Conservation (phyloP, 2,888 invertebrate genomes). For the Hyposoter dolosus region DNA sequence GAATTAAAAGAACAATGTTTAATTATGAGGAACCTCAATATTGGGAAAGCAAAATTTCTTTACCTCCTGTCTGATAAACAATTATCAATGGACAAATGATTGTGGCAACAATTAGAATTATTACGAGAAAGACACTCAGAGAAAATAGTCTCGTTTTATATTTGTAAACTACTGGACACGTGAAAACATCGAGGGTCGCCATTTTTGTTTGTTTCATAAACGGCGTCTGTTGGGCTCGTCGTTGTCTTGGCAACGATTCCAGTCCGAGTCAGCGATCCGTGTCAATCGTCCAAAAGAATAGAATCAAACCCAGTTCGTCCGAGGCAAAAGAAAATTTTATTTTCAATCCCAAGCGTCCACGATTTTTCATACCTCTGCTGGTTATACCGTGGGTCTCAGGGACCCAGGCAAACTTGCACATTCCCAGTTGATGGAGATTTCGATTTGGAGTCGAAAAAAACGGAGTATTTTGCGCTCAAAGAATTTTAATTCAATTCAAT, state of each 20-base stretch:
- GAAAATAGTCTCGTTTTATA: conserved; percentile 76
- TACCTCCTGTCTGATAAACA: conserved; percentile 76
- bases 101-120: conserved; percentile 65
- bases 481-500: not conserved
- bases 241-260: conserved; percentile 61
- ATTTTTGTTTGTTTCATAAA: conserved; percentile 64
- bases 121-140: conserved; percentile 72
- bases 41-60: not conserved
- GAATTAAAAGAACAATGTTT: not conserved
- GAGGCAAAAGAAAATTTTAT: not conserved
- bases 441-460: not conserved
- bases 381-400: not conserved
- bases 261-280: conserved; percentile 41
- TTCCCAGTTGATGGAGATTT: not conserved
- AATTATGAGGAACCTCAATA: not conserved
- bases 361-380: not conserved
- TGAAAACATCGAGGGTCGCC: conserved; percentile 77
- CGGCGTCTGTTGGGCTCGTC: conserved; percentile 33
- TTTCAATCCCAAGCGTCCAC: not conserved
- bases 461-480: not conserved
- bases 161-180: conserved; percentile 75
- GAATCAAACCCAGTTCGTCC: not conserved
- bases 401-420: not conserved
- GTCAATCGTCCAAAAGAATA: not conserved
- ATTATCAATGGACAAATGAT: conserved; percentile 76